Evolutionary conservation across 2,888 invertebrate genomes (phyloP).

Genomic region (Eristalis pertinax): DNA sequence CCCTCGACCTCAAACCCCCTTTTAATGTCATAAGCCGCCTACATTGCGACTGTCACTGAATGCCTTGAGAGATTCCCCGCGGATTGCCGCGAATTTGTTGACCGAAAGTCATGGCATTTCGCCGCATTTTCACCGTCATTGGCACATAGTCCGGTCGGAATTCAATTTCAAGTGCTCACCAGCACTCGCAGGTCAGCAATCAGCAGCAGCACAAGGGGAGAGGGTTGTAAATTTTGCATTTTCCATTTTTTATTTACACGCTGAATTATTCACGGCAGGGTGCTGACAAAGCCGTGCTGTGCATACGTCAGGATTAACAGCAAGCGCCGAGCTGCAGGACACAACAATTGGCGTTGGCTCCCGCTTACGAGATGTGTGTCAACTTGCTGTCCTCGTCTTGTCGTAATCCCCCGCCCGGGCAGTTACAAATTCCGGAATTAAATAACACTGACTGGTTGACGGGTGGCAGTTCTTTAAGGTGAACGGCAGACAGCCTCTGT

Average conservation of each 20-base stretch:
- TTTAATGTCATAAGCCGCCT: too few relatives aligned
- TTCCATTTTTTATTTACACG: background rate
- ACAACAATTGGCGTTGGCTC: background rate
- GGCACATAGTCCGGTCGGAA: conserved; percentile 8
- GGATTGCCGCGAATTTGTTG: background rate
- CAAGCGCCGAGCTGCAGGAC: background rate
- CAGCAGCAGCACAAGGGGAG: conserved; percentile 44
- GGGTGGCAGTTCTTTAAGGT: background rate
- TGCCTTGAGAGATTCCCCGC: too few relatives aligned
- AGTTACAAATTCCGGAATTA: background rate
- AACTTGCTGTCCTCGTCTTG: background rate
- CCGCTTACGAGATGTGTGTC: background rate
- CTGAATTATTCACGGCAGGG: background rate
- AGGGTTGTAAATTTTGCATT: conserved; percentile 48
- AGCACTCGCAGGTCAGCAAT: background rate
- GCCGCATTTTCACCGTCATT: background rate
- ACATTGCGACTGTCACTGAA: too few relatives aligned
- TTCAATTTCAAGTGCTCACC: background rate
- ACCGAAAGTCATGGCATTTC: background rate
- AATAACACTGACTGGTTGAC: background rate
- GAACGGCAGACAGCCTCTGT: background rate
- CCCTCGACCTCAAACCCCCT: too few relatives aligned
- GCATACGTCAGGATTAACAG: background rate
- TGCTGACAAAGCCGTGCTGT: background rate
- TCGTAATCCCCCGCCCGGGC: background rate